Evolutionary conservation across 2,888 invertebrate species (phyloP), one percentile per base, ranked within the genome.

Genomic region (Clanis bilineata): DNA sequence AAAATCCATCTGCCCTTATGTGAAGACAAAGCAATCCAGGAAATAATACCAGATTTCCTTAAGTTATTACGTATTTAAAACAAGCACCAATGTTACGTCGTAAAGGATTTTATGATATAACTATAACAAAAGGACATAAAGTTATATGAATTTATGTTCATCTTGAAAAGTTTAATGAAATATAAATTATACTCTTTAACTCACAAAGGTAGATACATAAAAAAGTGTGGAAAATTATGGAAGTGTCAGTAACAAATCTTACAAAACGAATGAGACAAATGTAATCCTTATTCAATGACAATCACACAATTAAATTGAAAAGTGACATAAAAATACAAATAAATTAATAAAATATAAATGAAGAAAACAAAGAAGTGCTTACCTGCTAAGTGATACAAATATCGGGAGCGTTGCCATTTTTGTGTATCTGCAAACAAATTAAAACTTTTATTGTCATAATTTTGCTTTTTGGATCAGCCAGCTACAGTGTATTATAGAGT

Each of bases 351-450:
- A 10, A 10, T 10, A 18, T 6, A 9, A 18, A 18, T 32, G 10
- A 28, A 28, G 9, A 38, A 18, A 3, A 3, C 2, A n/a, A 38
- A 12, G 0, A 56, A 61, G 69, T 38, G 41, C 39, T 78, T 77
- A 90, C 90, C 88, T 89, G 85, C 84, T 90, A 2, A 90, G 67
- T 10, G 90, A 90, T 0, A 90, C 88, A 68, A 80, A 89, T 44
- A 90, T 89, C 21, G 90, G 90, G 43, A 90, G 74, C 15, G 90
- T 90, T 12, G 90, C 90, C 90, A 90, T 88, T 77, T 71, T 66
- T 51, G 43, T 18, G 38, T 57, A 66, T 67, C 78, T 77, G 77
- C 41, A 77, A 79, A 64, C 6, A 69, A 54, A 65, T 54, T 58
- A 57, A 45, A 39, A 12, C 0, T 21, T 21, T n/a, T 1, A 45